Evolutionary conservation across 2,797 vertebrate genomes (phyloP), one percentile per base, ranked within the genome.

Genomic region (Aphelocoma californica): DNA sequence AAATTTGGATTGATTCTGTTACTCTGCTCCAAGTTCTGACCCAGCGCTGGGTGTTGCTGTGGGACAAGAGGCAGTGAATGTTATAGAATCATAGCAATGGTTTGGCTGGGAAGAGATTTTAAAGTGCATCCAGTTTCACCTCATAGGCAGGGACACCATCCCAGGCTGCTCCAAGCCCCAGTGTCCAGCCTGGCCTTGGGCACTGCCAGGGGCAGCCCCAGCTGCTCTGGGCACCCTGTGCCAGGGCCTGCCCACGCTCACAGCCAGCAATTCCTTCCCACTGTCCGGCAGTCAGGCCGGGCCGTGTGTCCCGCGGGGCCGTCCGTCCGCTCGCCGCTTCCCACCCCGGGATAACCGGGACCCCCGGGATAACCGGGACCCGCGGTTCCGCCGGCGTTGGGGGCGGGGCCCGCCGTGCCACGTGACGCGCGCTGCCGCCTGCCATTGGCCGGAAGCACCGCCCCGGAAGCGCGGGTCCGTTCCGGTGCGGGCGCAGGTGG

Each of bases 21-120:
- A 8, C 18, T 58, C 1, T 67, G 10, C 32, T 67, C 0, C 8
- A 16, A 16, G 18, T 77, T 53, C 38, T 60, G 24, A 28, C 38
- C 12, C 2, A 1, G 18, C 0, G 2, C 19, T 28, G 18, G 28
- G 45, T 0, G 0, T 64, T 64, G 8, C n/a, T 45, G 21, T 81
- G 70, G 26, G 26, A 16, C 1, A 2, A 2, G 9, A 16, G 70
- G 18, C 34, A 36, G 34, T 19, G 48, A 32, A 66, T 23, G 5
- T 21, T 34, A 2, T 0, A 21, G 18, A 20, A 5, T 9, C 34
- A 15, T 2, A 5, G 25, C 24, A 4, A 4, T 16, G 40, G 7
- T 42, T 34, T 17, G 70, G 34, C 3, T 34, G 15, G 70, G 18
- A 34, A 16, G 34, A 13, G 54, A 28, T 25, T 25, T n/a, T 10